A percentile compares a stretch with the other conserved stretches of the same genome.
These are phyloP conservation scores for Saccopteryx bilineata DNA, from an alignment of 2,113 vertebrate species.

Conservation along the genomic window DNA sequence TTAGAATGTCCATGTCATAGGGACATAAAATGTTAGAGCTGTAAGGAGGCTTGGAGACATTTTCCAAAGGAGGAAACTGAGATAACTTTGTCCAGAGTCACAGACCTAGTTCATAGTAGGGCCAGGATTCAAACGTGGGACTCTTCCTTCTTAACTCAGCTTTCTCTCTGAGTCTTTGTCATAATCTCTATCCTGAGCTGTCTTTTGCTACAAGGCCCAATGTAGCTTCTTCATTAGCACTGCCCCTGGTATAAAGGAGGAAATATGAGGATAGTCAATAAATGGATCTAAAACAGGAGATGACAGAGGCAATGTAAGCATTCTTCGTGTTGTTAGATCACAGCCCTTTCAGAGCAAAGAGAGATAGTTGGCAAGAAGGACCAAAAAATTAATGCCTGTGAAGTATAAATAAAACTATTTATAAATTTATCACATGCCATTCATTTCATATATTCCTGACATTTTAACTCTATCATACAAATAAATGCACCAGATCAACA, in stretches of 20 bases:
- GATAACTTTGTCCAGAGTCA: neutral
- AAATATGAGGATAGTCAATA: neutral
- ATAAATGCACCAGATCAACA: neutral
- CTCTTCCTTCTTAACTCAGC: neutral
- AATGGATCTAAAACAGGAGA: neutral
- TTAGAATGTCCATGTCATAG: neutral
- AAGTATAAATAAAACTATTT: conserved; percentile 53
- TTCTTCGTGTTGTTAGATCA: neutral
- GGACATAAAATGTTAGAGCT: neutral
- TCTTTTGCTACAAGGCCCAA: neutral
- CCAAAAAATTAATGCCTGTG: neutral
- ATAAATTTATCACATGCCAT: neutral
- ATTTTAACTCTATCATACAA: conserved; percentile 21
- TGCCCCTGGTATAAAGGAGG: neutral
- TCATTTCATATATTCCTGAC: conserved; percentile 44
- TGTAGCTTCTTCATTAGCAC: neutral
- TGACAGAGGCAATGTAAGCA: neutral
- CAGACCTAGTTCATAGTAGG: no score
- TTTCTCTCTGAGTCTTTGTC: neutral
- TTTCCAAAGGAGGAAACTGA: neutral
- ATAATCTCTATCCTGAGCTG: neutral
- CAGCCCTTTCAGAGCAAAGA: neutral
- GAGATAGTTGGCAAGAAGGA: neutral
- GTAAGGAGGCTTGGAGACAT: neutral
- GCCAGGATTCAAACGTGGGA: neutral